Evolutionary conservation across 2,113 vertebrate species (phyloP), one percentile per base, ranked within the genome.

Genomic region (Setophaga coronata): DNA sequence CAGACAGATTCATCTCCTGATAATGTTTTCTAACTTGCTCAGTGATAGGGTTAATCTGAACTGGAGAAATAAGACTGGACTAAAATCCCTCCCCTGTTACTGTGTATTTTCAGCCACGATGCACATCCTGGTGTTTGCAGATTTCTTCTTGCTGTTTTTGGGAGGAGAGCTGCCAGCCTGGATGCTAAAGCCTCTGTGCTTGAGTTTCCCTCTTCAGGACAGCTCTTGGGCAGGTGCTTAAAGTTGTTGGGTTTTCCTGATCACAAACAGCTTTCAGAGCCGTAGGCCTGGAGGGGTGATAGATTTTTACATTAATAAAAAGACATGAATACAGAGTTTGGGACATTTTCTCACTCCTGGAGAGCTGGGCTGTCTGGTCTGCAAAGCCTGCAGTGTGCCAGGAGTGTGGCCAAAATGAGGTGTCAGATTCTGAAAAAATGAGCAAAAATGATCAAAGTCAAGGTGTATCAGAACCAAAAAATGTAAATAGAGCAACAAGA

Each of bases 1-100:
- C 91, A 87, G 51, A 57, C 93, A 96, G 87, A 66, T 81, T 95
- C 90, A 94, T 87, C 94, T 95, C 91, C 72, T 87, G 58, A 9
- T 56, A 62, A 47, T 74, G n/a, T 34, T 82, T 70, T 29, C 56
- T 77, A 1, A 31, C 33, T 76, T 60, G 43, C 62, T 34, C 1
- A 40, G 61, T 76, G 42, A 17, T 24, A 62, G 40, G 19, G 14
- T 42, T 88, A 66, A 80, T 74, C 64, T 53, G 47, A 77, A 31
- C 54, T 73, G 53, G 57, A 90, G 50, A 38, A 71, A 12, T 50
- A 34, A 58, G 50, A 45, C 82, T 86, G 80, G 60, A 56, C 65
- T 88, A 17, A 92, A 88, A 71, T 38, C 43, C 43, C 51, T 88
- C 19, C 34, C 47, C 38, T 48, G 5, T 38, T 36, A 4, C 2